Base-by-base conservation (phyloP, 2,113 vertebrate genomes). In the Panthera uncia region DNA sequence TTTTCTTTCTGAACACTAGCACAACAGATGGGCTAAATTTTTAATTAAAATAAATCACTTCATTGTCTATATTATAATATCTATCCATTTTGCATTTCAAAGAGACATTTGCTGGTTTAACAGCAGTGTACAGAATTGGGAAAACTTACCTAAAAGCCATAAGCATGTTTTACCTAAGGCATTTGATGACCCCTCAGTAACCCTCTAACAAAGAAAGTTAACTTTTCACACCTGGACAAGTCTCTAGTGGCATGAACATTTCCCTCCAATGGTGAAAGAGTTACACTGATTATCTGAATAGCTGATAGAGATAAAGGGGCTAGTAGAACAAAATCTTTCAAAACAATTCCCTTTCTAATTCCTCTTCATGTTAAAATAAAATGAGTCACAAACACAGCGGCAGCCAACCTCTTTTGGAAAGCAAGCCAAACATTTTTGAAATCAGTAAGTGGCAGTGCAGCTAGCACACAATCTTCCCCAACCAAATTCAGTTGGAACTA, bases 71-170 rank as follows among this genome's bases (percentile, higher is more conserved):
- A 41, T 5, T 86, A 45, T 81, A 71, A 92, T 65, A 88, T 81
- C 18, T 65, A 92, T 65, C 25, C 3, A 90, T 89, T 97, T 94
- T 97, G 50, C 71, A 97, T 96, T 97, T 94, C 61, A 94, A 95
- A 95, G 52, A 97, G 23, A 90, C 48, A 95, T 87, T 94, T 13
- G 29, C 61, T 81, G 31, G 18, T 48, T 95, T 81, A 91, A 68
- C 45, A 91, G 14, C 25, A 96, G 50, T 94, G 21, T 57, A 33
- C 21, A 83, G 78, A 96, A 86, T 71, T 48, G 5, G 27, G 16
- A 82, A 97, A 98, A 82, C 41, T 85, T 91, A 66, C 50, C 71
- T 85, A 97, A 96, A 91, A 50, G 7, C 61, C 15, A 65, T 78
- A 91, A 93, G 78, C 48, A 69, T 95, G 45, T 95, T 91, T 96